Evolutionary conservation across 2,888 invertebrate species (phyloP).

Genomic region (Branchellion lobata): DNA sequence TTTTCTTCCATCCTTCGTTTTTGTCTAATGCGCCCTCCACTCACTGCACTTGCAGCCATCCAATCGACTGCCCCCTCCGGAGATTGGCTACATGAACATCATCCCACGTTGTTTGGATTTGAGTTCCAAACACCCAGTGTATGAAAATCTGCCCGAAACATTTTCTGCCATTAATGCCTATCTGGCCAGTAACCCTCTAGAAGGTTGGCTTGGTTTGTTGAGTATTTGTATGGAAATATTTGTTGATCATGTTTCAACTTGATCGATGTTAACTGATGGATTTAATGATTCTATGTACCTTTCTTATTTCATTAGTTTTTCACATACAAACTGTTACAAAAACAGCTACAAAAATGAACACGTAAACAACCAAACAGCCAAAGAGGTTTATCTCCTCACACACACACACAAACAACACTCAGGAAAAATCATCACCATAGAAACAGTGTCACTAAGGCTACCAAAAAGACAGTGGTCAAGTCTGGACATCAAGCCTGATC

Average conservation of each 20-base stretch:
- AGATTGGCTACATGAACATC: constrained; percentile 53
- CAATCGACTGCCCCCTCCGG: constrained; percentile 44
- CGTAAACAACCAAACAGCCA: too few species aligned
- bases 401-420: too few species aligned
- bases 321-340: too few species aligned
- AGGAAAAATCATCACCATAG: constrained; percentile 53
- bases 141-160: constrained; percentile 53
- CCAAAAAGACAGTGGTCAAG: constrained; percentile 50
- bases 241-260: constrained; percentile 41
- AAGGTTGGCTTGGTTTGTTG: too few species aligned
- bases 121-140: constrained; percentile 52
- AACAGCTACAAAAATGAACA: too few species aligned
- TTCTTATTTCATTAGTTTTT: too few species aligned
- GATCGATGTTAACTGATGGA: too few species aligned
- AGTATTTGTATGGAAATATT: neutral
- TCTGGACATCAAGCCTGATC: constrained; percentile 52
- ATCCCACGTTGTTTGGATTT: constrained; percentile 52
- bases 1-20: too few species aligned
- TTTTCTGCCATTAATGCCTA: constrained; percentile 53
- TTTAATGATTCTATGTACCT: too few species aligned
- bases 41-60: neutral
- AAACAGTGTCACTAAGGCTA: constrained; percentile 51
- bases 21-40: too few species aligned
- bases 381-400: too few species aligned
- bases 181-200: constrained; percentile 50